phyloP scores from a whole-genome alignment of 2,888 invertebrate species.

The Oegoconia quadripuncta region DNA sequence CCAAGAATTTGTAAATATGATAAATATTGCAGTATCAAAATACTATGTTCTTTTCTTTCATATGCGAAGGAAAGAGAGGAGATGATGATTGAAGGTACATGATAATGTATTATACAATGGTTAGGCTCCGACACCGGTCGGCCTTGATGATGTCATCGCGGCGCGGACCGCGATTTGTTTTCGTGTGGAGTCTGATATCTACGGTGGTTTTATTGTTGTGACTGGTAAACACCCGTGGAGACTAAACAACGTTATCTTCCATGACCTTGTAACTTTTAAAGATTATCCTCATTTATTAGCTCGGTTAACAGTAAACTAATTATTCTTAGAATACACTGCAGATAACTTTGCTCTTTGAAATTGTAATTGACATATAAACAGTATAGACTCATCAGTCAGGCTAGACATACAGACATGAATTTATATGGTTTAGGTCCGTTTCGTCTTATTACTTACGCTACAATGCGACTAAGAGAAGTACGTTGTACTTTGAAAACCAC shows the following conservation, averaged over 20 bases:
- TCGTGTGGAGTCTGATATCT: constrained; percentile 29
- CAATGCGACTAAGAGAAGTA: too few species aligned
- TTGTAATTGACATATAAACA: background rate
- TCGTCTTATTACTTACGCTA: too few species aligned
- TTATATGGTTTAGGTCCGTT: too few species aligned
- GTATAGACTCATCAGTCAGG: background rate
- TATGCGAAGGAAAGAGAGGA: constrained; percentile 2
- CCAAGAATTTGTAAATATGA: too few species aligned
- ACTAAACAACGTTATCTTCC: constrained; percentile 5
- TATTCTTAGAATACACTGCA: too few species aligned
- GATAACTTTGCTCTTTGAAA: background rate
- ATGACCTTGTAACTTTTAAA: constrained; percentile 7
- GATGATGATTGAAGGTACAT: constrained; percentile 2
- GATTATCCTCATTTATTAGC: background rate
- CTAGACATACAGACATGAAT: too few species aligned
- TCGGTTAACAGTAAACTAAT: too few species aligned
- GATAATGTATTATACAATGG: constrained; percentile 10
- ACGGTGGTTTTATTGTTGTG: constrained; percentile 29
- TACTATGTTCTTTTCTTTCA: background rate
- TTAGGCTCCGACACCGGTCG: constrained; percentile 39
- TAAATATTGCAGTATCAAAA: background rate
- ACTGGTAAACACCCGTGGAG: constrained; percentile 21
- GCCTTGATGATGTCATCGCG: constrained; percentile 70
- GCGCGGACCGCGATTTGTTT: constrained; percentile 47
- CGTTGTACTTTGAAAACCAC: too few species aligned